phyloP scores from a whole-genome alignment of 2,113 vertebrate genomes.

The Eidolon helvum region DNA sequence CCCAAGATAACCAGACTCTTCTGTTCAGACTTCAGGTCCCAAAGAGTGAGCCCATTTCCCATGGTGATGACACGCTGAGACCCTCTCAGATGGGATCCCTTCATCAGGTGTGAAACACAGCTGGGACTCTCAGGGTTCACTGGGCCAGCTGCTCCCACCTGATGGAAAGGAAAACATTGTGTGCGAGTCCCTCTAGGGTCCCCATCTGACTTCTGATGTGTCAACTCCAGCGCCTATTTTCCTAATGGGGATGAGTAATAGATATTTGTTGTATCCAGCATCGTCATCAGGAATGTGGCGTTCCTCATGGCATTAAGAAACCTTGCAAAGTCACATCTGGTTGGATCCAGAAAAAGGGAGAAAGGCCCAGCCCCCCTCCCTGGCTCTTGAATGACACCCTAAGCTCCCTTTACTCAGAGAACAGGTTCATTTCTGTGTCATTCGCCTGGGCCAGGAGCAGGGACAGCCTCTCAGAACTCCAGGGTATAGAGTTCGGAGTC shows the following conservation, averaged over 20 bases:
- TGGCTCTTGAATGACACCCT: not conserved
- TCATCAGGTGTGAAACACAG: not conserved
- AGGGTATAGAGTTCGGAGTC: not conserved
- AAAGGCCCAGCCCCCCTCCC: not conserved
- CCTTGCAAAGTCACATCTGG: not conserved
- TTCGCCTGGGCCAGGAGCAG: not conserved
- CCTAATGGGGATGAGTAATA: too few species aligned
- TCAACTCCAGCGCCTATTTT: not conserved
- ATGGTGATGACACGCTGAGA: not conserved
- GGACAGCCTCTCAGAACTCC: not conserved
- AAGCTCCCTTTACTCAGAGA: not conserved
- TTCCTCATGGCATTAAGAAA: not conserved
- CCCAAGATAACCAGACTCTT: not conserved
- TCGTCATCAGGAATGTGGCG: not conserved
- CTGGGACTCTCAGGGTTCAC: not conserved
- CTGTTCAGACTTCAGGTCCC: not conserved
- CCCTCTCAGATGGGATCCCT: not conserved
- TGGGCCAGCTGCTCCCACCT: not conserved
- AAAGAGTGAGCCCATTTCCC: not conserved
- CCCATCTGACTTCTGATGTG: not conserved
- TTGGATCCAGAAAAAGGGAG: not conserved
- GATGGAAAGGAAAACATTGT: not conserved
- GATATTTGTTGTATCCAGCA: not conserved
- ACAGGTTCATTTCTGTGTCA: not conserved
- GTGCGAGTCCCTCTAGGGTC: slow-evolving; percentile 81